Evolutionary conservation across 2,797 vertebrate species (phyloP).

Genomic region (Enteromius argenteus): DNA sequence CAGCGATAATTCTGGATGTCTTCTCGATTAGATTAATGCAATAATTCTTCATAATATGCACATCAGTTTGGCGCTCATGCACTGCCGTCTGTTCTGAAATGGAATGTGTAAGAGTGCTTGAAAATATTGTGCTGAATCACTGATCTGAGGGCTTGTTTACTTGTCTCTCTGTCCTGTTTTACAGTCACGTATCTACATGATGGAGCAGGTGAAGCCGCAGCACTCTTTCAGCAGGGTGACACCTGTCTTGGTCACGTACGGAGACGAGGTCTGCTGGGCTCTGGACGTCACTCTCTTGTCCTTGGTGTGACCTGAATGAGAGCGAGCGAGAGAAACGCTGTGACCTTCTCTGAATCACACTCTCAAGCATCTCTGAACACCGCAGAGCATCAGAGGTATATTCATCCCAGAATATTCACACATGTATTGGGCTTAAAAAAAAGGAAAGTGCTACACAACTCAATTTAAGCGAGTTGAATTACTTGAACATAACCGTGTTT

Average conservation of each 20-base stretch:
- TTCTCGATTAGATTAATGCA: slow-evolving; percentile 30
- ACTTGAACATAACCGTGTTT: not conserved
- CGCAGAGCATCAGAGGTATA: not conserved
- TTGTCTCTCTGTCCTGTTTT: not conserved
- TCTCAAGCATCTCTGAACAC: not conserved
- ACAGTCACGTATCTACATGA: slow-evolving; percentile 79
- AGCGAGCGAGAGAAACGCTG: not conserved
- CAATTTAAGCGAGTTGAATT: not conserved
- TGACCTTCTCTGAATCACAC: slow-evolving; percentile 36
- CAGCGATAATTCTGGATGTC: slow-evolving; percentile 37
- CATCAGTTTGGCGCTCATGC: slow-evolving; percentile 8
- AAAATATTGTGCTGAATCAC: slow-evolving; percentile 36
- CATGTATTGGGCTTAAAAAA: not conserved
- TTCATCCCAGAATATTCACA: not conserved
- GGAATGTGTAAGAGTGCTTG: not conserved
- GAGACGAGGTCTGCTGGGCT: slow-evolving; percentile 77
- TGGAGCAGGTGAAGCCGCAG: slow-evolving; percentile 87
- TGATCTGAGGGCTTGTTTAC: not conserved
- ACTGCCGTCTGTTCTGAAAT: slow-evolving; percentile 12
- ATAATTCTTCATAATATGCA: slow-evolving; percentile 25
- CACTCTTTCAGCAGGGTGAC: slow-evolving; percentile 87
- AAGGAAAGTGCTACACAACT: not conserved
- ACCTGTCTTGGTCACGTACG: slow-evolving; percentile 81
- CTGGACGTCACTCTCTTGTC: slow-evolving; percentile 77
- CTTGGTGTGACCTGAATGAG: slow-evolving; percentile 70